A percentile compares a stretch with the other conserved stretches of the same genome.
Conservation (phyloP, 1,140 invertebrate genomes). For the Neodiprion fabricii region DNA sequence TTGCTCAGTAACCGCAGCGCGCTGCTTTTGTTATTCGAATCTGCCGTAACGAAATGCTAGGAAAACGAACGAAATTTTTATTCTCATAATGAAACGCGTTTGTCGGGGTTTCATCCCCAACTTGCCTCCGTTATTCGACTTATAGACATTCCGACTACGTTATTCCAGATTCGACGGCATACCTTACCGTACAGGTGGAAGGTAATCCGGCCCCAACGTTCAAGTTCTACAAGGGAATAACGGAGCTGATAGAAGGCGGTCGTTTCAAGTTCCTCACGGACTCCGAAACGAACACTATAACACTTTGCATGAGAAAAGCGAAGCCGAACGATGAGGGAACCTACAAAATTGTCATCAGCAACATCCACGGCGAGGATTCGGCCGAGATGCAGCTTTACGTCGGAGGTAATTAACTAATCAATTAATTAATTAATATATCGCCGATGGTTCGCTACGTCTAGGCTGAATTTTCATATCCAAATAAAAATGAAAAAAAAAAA, state of each 20-base stretch:
- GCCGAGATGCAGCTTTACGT: slow-evolving; percentile 96
- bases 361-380: slow-evolving; percentile 92
- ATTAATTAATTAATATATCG: background rate
- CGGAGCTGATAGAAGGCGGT: slow-evolving; percentile 91
- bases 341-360: slow-evolving; percentile 92
- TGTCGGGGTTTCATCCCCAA: too few species aligned
- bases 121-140: too few species aligned
- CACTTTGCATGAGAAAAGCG: slow-evolving; percentile 93
- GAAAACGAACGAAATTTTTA: too few species aligned
- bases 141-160: too few species aligned
- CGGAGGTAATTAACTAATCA: slow-evolving; percentile 74
- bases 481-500: background rate
- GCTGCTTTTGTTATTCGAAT: too few species aligned
- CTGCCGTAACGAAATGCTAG: too few species aligned
- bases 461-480: background rate
- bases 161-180: slow-evolving; percentile 82
- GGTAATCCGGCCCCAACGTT: slow-evolving; percentile 94
- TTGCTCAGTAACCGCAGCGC: too few species aligned
- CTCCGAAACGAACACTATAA: slow-evolving; percentile 87
- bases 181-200: slow-evolving; percentile 86
- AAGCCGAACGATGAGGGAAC: slow-evolving; percentile 97
- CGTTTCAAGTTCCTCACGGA: slow-evolving; percentile 92
- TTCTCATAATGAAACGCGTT: too few species aligned
- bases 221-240: slow-evolving; percentile 91
- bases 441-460: background rate